Percentiles rank a stretch among this genome's conserved stretches.
Evolutionary conservation across 2,888 invertebrate species (phyloP).

Genomic region (Exephanes ischioxanthus): DNA sequence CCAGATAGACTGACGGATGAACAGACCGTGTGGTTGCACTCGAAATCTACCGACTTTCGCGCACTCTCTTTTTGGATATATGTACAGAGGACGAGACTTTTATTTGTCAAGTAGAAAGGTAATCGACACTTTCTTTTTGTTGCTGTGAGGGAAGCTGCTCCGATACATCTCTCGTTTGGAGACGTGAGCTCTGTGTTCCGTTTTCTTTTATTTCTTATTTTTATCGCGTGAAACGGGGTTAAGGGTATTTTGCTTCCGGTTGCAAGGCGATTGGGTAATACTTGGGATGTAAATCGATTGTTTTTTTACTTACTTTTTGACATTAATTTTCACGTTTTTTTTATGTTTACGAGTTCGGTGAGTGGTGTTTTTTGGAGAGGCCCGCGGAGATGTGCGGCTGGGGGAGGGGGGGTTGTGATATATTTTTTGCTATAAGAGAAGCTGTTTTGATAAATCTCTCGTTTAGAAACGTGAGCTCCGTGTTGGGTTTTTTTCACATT

Average conservation of each 20-base stretch:
- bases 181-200: background rate
- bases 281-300: background rate
- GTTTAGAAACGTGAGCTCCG: no score
- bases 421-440: no score
- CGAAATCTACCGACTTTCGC: conserved; percentile 24
- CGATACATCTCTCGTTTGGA: background rate
- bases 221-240: background rate
- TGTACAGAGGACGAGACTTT: background rate
- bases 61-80: background rate
- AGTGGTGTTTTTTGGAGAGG: no score
- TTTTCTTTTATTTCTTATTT: background rate
- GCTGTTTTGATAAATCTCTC: no score
- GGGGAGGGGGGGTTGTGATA: no score
- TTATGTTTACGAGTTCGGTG: no score
- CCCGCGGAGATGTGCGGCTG: no score
- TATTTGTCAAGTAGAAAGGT: conserved; percentile 25
- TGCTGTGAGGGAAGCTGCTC: background rate
- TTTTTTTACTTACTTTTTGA: background rate
- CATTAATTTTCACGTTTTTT: no score
- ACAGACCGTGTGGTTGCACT: conserved; percentile 6
- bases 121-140: conserved; percentile 33
- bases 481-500: no score
- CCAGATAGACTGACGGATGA: conserved; percentile 24
- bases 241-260: background rate
- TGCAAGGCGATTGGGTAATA: background rate